Evolutionary conservation across 1,140 invertebrate species (phyloP).

Genomic region (Daktulosphaira vitifoliae): DNA sequence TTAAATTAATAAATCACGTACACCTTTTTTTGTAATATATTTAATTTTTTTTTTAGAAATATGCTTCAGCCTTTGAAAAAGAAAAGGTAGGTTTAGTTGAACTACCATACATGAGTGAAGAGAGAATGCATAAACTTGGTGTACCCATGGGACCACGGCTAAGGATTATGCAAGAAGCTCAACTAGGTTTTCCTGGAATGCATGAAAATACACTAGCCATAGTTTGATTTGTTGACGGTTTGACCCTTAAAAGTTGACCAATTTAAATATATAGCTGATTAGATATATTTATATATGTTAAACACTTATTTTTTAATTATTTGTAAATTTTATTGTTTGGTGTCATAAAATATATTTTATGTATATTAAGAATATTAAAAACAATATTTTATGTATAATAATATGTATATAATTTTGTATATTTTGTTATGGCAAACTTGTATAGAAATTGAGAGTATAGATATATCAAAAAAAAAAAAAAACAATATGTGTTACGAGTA

Average conservation of each 20-base stretch:
- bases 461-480: too few relatives aligned
- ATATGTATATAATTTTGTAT: too few relatives aligned
- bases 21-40: too few relatives aligned
- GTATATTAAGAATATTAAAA: too few relatives aligned
- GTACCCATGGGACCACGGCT: conserved; percentile 80
- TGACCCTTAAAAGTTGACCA: neutral
- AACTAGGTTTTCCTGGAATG: conserved; percentile 43
- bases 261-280: conserved; percentile 9
- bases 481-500: too few relatives aligned
- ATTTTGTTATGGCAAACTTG: too few relatives aligned
- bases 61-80: conserved; percentile 71
- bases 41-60: conserved; percentile 62
- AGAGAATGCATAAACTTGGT: conserved; percentile 77
- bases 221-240: conserved; percentile 35
- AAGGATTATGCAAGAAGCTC: conserved; percentile 81
- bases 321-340: conserved; percentile 7
- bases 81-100: conserved; percentile 87
- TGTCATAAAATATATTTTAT: too few relatives aligned
- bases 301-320: conserved; percentile 2
- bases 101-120: conserved; percentile 82
- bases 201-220: conserved; percentile 40
- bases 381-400: too few relatives aligned
- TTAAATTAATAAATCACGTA: neutral
- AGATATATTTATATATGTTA: neutral
- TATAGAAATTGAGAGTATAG: too few relatives aligned